phyloP scores from a whole-genome alignment of 2,797 vertebrate species.

The Cuculus canorus region DNA sequence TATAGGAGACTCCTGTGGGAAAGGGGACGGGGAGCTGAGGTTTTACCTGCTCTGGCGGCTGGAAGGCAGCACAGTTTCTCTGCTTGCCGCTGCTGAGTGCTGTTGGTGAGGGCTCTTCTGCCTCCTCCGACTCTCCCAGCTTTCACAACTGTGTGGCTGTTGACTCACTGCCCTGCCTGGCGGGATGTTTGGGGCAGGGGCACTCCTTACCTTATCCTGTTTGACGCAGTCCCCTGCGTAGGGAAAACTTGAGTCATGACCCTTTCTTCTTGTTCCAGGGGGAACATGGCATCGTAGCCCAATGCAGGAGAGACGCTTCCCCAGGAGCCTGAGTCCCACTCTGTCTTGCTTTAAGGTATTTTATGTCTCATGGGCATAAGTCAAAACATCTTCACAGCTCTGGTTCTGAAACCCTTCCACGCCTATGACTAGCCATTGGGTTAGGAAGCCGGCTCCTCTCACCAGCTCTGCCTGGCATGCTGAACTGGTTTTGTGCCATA shows the following conservation, averaged over 20 bases:
- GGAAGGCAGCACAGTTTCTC: neutral
- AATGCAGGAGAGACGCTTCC: fast-evolving
- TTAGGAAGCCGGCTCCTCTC: neutral
- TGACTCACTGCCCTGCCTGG: neutral
- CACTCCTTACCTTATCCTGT: neutral
- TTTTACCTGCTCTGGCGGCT: neutral
- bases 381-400: neutral
- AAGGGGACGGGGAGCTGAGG: neutral
- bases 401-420: neutral
- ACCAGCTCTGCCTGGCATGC: neutral
- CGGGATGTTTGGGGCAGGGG: neutral
- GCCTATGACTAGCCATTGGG: neutral
- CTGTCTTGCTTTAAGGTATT: neutral
- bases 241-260: neutral
- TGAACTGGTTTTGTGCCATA: neutral
- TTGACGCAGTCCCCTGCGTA: neutral
- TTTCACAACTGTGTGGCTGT: fast-evolving
- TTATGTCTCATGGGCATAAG: neutral
- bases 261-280: neutral
- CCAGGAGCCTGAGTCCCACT: fast-evolving
- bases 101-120: fast-evolving
- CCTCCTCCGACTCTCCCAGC: fast-evolving
- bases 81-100: fast-evolving
- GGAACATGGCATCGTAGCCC: fast-evolving
- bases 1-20: neutral